Evolutionary conservation across 2,113 vertebrate species (phyloP), one percentile per base, ranked within the genome.

Genomic region (Mormyrus lacerda): DNA sequence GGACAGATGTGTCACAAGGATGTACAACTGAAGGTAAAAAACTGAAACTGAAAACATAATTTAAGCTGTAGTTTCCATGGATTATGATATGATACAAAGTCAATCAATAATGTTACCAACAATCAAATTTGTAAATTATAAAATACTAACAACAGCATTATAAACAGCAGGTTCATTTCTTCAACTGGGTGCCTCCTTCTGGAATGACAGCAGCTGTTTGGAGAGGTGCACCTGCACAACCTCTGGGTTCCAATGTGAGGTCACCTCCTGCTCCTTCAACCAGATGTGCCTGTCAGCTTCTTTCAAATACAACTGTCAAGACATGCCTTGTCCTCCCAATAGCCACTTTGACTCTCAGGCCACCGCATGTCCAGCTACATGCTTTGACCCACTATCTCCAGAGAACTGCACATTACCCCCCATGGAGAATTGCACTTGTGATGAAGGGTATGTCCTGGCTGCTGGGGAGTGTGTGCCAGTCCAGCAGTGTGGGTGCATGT

Each of bases 321-420:
- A 95, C 89, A 92, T 94, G 4, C 6, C 27, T 1, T 96, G 95
- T 0, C 93, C 92, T 11, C 39, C 91, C n/a, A 94, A 95, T 84
- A 94, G 95, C 79, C 95, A 95, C 90, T 95, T 93, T 89, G 94
- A 95, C 39, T n/a, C 91, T 0, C 87, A 90, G 51, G 92, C 94
- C 0, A 90, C 90, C 50, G 91, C 93, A 86, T 95, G 95, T 45
- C 91, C 93, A 45, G 44, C 93, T 82, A 95, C 93, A 2, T 96
- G 95, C 89, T 31, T 92, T 0, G 90, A 93, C 1, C 89, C 91
- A 7, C 92, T 93, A 0, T 91, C 93, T 19, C 92, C 93, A 0
- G 1, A 90, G 0, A 91, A 91, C 89, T 96, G 95, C 27, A 87
- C 89, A 24, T 88, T 92, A 0, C 93, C 92, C 5, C n/a, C 65